These are phyloP conservation scores for Parnassius glacialis DNA, from an alignment of 2,888 invertebrate species.

Conservation along the genomic window DNA sequence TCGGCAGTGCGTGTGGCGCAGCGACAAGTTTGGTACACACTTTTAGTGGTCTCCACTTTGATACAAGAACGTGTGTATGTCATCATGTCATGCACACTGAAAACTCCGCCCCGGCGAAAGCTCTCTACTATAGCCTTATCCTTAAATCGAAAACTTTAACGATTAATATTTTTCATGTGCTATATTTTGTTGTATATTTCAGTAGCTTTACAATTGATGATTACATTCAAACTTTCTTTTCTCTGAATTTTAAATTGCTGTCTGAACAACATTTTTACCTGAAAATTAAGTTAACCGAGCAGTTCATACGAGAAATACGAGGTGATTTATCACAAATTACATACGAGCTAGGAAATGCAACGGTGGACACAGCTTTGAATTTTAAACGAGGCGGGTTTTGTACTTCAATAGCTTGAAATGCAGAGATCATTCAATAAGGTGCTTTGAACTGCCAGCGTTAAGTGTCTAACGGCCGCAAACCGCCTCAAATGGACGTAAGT, in stretches of 20 bases:
- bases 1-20: too few species aligned
- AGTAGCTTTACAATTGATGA: not conserved
- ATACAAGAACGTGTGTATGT: too few species aligned
- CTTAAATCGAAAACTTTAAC: too few species aligned
- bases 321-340: constrained; percentile 25
- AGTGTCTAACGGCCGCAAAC: constrained; percentile 35
- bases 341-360: constrained; percentile 19
- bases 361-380: constrained; percentile 29
- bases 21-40: too few species aligned
- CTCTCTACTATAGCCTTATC: too few species aligned
- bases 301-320: constrained; percentile 14
- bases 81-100: too few species aligned
- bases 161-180: not conserved
- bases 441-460: constrained; percentile 34
- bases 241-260: constrained; percentile 13
- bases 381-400: constrained; percentile 30
- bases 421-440: constrained; percentile 33
- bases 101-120: too few species aligned
- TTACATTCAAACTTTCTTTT: constrained; percentile 11
- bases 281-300: constrained; percentile 19
- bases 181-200: too few species aligned
- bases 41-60: too few species aligned
- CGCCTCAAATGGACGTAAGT: constrained; percentile 32
- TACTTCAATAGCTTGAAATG: constrained; percentile 31
- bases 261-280: constrained; percentile 14